phyloP scores from a whole-genome alignment of 2,113 vertebrate genomes.

The Oncorhynchus nerka region DNA sequence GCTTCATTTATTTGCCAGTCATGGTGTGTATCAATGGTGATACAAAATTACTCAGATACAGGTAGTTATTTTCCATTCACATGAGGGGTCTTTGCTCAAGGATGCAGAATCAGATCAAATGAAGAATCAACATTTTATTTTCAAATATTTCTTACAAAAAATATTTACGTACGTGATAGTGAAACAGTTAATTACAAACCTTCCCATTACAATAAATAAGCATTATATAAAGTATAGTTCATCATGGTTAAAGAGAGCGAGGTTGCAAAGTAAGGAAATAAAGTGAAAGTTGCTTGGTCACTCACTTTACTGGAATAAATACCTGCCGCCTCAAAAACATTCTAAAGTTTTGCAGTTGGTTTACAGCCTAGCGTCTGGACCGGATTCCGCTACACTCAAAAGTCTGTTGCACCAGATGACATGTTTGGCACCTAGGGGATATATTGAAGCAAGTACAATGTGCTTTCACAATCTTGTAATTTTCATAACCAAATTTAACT shows the following conservation, averaged over 20 bases:
- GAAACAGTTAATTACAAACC: slow-evolving; percentile 4
- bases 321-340: slow-evolving; percentile 33
- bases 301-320: slow-evolving; percentile 30
- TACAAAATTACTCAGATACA: background rate
- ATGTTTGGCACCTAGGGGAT: slow-evolving; percentile 50
- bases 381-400: slow-evolving; percentile 20
- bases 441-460: slow-evolving; percentile 47
- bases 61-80: background rate
- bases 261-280: slow-evolving; percentile 1
- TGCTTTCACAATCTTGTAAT: slow-evolving; percentile 61
- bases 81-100: background rate
- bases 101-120: background rate
- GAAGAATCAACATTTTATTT: slow-evolving; percentile 7
- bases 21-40: slow-evolving; percentile 30
- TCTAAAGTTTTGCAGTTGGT: slow-evolving; percentile 15
- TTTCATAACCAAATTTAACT: slow-evolving; percentile 47
- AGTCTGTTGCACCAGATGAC: slow-evolving; percentile 51
- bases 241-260: background rate
- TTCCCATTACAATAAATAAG: slow-evolving; percentile 42
- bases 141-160: too few relatives aligned
- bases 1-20: slow-evolving; percentile 39
- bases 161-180: background rate
- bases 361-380: slow-evolving; percentile 39
- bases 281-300: slow-evolving; percentile 11
- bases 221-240: slow-evolving; percentile 1